A percentile compares a stretch with the other conserved stretches of the same genome.
Conservation (phyloP, 2,888 invertebrate genomes). For the Buathra laborator region DNA sequence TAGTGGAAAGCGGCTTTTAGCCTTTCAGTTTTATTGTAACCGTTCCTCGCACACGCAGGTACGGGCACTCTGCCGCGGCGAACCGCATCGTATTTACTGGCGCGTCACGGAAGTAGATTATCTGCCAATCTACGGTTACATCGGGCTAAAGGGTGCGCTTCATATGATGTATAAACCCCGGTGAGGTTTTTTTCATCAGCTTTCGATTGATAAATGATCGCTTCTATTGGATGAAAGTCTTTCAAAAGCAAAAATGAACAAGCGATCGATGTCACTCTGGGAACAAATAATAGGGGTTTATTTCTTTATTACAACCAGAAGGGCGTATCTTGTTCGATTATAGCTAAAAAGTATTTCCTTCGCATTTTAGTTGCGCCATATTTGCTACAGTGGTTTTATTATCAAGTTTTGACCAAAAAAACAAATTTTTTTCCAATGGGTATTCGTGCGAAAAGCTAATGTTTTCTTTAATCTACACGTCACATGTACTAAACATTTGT, state of each 20-base stretch:
- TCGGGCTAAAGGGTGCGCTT: conserved; percentile 73
- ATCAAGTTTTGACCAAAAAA: too few species aligned
- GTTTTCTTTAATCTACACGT: too few species aligned
- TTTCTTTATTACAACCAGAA: too few species aligned
- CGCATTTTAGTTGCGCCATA: too few species aligned
- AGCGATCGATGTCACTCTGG: background rate
- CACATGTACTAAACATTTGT: too few species aligned
- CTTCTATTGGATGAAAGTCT: background rate
- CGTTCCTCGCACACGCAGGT: conserved; percentile 65
- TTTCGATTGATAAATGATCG: conserved; percentile 14
- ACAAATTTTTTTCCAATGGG: too few species aligned
- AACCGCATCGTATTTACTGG: conserved; percentile 75
- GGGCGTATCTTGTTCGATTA: too few species aligned
- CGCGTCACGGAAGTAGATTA: conserved; percentile 72
- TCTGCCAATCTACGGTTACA: conserved; percentile 72
- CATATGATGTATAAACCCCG: conserved; percentile 71
- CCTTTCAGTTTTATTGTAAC: conserved; percentile 24
- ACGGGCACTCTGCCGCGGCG: conserved; percentile 68
- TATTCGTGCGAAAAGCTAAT: too few species aligned
- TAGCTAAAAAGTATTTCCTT: too few species aligned
- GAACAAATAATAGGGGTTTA: background rate
- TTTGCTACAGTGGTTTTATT: too few species aligned
- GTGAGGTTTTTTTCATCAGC: conserved; percentile 61
- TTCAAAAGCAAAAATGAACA: background rate
- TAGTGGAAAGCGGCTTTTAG: background rate